A percentile compares a stretch with the other conserved stretches of the same genome.
Conservation (phyloP, 2,888 invertebrate species). For the Melikaiella ostensackeni region DNA sequence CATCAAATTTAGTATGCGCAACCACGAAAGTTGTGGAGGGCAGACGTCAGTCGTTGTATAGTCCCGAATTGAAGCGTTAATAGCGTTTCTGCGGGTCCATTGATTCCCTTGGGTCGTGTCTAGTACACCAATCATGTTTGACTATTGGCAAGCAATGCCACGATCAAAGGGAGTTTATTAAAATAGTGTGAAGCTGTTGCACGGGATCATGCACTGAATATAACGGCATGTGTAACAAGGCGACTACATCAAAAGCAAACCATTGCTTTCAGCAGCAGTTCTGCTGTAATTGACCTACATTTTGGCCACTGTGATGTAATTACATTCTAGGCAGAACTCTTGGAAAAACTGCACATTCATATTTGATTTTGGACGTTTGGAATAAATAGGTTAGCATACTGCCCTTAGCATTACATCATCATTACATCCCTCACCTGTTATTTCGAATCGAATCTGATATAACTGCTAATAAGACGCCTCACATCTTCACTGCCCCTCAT, state of each 20-base stretch:
- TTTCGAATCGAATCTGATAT: neutral
- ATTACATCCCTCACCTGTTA: too few relatives aligned
- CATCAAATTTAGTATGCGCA: constrained; percentile 21
- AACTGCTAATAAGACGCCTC: too few relatives aligned
- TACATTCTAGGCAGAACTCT: neutral
- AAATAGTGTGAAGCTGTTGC: constrained; percentile 53
- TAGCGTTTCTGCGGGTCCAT: constrained; percentile 48
- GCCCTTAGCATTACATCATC: too few relatives aligned
- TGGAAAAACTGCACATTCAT: neutral
- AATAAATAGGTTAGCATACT: neutral
- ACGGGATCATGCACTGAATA: constrained; percentile 24
- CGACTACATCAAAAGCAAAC: neutral
- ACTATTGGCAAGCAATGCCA: constrained; percentile 48
- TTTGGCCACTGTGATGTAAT: neutral
- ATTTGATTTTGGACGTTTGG: neutral
- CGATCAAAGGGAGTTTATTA: constrained; percentile 61
- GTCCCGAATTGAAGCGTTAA: constrained; percentile 31
- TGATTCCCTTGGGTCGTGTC: constrained; percentile 56
- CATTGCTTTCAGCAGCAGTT: neutral
- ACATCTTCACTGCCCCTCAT: too few relatives aligned
- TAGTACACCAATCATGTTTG: constrained; percentile 57
- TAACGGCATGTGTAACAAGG: neutral
- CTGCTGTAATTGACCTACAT: neutral
- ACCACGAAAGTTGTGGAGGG: constrained; percentile 31
- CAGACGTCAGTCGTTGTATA: constrained; percentile 27